These are phyloP conservation scores for Heliconius erato DNA, from an alignment of 2,888 invertebrate species.

Conservation along the genomic window DNA sequence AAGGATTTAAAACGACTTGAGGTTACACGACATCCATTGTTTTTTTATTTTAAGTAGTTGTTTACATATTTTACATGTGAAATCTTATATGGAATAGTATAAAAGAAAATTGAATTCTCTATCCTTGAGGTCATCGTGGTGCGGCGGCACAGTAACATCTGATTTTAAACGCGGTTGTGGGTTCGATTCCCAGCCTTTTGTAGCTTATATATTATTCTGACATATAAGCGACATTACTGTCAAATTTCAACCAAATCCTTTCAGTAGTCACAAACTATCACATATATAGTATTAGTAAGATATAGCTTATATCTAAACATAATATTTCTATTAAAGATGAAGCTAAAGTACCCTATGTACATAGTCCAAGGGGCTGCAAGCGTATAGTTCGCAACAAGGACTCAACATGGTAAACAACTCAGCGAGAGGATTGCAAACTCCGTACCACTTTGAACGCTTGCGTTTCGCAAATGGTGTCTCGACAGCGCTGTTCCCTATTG, in stretches of 20 bases:
- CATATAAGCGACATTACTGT: too few relatives aligned
- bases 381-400: slow-evolving; percentile 14
- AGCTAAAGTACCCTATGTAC: background rate
- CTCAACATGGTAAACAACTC: background rate
- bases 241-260: too few relatives aligned
- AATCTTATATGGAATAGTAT: background rate
- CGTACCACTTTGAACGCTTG: slow-evolving; percentile 3
- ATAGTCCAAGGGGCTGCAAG: background rate
- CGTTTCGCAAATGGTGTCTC: slow-evolving; percentile 28
- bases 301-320: background rate
- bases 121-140: too few relatives aligned
- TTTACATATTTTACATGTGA: background rate
- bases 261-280: too few relatives aligned
- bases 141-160: too few relatives aligned
- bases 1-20: slow-evolving; percentile 8
- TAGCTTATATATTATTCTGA: too few relatives aligned
- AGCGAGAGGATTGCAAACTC: slow-evolving; percentile 31
- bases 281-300: too few relatives aligned
- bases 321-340: background rate
- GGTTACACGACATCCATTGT: background rate
- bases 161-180: too few relatives aligned
- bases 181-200: too few relatives aligned
- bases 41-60: slow-evolving; percentile 8
- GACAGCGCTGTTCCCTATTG: slow-evolving; percentile 16
- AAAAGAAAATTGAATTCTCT: too few relatives aligned